phyloP scores from a whole-genome alignment of 2,113 vertebrate genomes.

The Hepsetus odoe region DNA sequence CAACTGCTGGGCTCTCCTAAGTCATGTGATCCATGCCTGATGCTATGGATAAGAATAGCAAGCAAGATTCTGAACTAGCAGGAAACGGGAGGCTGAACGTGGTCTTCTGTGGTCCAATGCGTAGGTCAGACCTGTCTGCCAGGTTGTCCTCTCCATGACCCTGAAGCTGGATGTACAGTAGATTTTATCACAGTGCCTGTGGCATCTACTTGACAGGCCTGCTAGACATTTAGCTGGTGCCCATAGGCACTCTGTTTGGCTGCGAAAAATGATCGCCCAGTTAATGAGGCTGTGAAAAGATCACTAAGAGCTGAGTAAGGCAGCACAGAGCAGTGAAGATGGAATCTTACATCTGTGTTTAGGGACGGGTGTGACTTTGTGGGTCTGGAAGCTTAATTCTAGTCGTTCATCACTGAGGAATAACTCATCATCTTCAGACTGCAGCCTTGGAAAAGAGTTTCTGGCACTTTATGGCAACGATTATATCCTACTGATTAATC shows the following conservation, averaged over 20 bases:
- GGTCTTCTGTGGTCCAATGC: neutral
- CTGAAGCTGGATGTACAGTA: constrained; percentile 25
- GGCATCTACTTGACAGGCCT: neutral
- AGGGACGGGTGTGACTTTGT: too few relatives aligned
- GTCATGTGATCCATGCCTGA: constrained; percentile 41
- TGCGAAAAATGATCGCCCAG: neutral
- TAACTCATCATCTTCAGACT: too few relatives aligned
- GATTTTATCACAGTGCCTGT: neutral
- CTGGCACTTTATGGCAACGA: too few relatives aligned
- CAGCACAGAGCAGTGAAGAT: too few relatives aligned
- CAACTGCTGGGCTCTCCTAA: neutral
- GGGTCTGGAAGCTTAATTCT: too few relatives aligned
- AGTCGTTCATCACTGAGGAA: too few relatives aligned
- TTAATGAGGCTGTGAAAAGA: neutral
- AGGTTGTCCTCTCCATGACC: constrained; percentile 37
- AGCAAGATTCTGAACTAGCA: neutral
- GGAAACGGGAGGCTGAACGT: neutral
- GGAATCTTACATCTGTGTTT: too few relatives aligned
- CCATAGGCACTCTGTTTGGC: neutral
- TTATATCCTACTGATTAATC: too few relatives aligned
- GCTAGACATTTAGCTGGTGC: neutral
- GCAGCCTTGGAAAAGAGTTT: too few relatives aligned
- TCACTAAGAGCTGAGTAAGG: neutral
- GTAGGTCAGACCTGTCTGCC: constrained; percentile 9
- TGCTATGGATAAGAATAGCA: constrained; percentile 15